phyloP scores from a whole-genome alignment of 1,140 invertebrate genomes.

The Drosophila elegans region DNA sequence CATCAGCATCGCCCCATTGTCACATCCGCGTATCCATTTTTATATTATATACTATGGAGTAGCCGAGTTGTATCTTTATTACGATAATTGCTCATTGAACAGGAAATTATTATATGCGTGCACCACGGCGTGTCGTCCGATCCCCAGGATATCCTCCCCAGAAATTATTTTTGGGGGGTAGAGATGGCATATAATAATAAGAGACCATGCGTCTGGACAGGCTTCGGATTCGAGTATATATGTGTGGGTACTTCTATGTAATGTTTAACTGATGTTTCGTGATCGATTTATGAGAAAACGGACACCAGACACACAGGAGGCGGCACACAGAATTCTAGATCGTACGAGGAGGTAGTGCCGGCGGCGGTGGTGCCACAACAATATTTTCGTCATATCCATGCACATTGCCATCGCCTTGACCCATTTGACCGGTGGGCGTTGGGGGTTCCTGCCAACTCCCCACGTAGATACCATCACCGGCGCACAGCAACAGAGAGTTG shows the following conservation, averaged over 20 bases:
- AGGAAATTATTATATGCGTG: conserved; percentile 82
- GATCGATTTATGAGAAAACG: no score
- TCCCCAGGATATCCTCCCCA: neutral
- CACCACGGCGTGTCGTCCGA: conserved; percentile 15
- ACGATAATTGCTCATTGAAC: conserved; percentile 81
- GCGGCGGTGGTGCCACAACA: no score
- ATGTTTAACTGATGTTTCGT: neutral
- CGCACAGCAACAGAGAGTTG: conserved; percentile 40
- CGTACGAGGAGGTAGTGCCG: no score
- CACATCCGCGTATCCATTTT: conserved; percentile 29
- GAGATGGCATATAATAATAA: conserved; percentile 36
- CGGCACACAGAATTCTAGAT: no score
- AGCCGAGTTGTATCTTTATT: conserved; percentile 77
- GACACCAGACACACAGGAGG: no score
- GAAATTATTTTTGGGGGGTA: conserved; percentile 10
- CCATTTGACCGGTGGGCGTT: conserved; percentile 21
- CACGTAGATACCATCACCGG: conserved; percentile 50
- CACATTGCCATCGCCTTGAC: conserved; percentile 39
- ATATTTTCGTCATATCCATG: neutral
- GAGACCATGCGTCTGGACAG: conserved; percentile 11
- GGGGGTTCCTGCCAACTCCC: conserved; percentile 36
- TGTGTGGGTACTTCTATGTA: neutral
- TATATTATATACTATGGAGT: conserved; percentile 53
- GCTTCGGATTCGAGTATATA: no score
- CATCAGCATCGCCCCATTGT: conserved; percentile 31